These are phyloP conservation scores for Diaperis boleti DNA, from an alignment of 2,888 invertebrate species.

Conservation along the genomic window DNA sequence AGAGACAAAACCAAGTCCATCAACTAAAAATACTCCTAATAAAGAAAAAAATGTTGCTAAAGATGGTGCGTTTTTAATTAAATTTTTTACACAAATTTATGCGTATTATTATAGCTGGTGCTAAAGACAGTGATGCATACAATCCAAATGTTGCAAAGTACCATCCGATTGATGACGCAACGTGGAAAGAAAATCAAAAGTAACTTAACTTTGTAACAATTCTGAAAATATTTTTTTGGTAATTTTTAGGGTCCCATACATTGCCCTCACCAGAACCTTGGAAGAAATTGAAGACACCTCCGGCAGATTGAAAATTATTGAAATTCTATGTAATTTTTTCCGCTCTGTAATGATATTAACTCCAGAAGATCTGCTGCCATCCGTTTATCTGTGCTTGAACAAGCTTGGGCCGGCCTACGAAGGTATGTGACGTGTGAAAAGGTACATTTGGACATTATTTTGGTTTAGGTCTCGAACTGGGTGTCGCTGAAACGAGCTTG, in stretches of 20 bases:
- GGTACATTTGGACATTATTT: neutral
- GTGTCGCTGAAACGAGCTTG: conserved; percentile 94
- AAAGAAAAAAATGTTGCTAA: neutral
- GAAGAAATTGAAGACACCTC: conserved; percentile 89
- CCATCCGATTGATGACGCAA: conserved; percentile 86
- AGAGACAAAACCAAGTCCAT: too few relatives aligned
- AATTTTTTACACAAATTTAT: neutral
- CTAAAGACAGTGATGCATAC: conserved; percentile 66
- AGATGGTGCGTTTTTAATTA: neutral
- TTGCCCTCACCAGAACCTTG: conserved; percentile 91
- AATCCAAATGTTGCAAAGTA: conserved; percentile 81
- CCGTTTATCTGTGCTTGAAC: conserved; percentile 96
- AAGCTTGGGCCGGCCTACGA: conserved; percentile 96
- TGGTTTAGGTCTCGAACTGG: conserved; percentile 78
- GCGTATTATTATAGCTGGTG: neutral
- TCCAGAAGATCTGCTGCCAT: conserved; percentile 90
- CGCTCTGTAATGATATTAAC: conserved; percentile 90
- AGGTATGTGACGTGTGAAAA: conserved; percentile 67
- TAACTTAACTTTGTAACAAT: neutral
- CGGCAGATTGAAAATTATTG: conserved; percentile 90
- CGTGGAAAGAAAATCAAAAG: conserved; percentile 72
- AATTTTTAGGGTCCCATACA: conserved; percentile 85
- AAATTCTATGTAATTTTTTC: conserved; percentile 91
- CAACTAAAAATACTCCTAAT: neutral
- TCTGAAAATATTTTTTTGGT: neutral